Evolutionary conservation across 2,797 vertebrate genomes (phyloP).

Genomic region (Huso huso): DNA sequence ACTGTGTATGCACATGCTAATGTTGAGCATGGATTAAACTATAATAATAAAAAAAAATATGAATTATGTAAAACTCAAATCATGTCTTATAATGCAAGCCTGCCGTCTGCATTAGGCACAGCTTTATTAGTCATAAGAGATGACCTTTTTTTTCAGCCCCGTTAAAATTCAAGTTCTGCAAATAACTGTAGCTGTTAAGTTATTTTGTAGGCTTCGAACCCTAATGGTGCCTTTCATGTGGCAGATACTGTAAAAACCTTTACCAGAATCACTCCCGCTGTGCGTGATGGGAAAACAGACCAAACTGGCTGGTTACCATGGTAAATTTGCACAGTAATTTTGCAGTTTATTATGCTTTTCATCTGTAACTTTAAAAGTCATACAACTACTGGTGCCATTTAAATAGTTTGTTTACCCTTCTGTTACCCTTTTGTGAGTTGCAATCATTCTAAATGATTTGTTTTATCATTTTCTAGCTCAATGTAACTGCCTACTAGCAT

Average conservation of each 20-base stretch:
- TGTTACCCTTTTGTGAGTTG: too few relatives aligned
- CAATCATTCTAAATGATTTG: too few relatives aligned
- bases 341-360: too few relatives aligned
- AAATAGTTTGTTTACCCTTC: too few relatives aligned
- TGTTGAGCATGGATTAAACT: constrained; percentile 15
- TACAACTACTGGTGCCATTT: too few relatives aligned
- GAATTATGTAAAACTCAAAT: constrained; percentile 18
- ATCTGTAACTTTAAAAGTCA: too few relatives aligned
- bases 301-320: too few relatives aligned
- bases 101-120: constrained; percentile 7
- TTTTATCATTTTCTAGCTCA: too few relatives aligned
- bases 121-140: constrained; percentile 10
- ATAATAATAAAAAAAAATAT: constrained; percentile 2
- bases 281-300: too few relatives aligned
- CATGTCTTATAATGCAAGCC: constrained; percentile 13
- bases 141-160: constrained; percentile 11
- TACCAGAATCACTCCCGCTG: too few relatives aligned
- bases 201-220: constrained; percentile 15
- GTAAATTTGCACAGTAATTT: too few relatives aligned
- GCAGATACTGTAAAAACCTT: constrained; percentile 2
- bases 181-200: constrained; percentile 16
- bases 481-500: too few relatives aligned
- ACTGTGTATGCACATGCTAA: constrained; percentile 8
- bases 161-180: constrained; percentile 16
- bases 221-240: constrained; percentile 15